Evolutionary conservation across 92 coral and sea anemone species (phyloP), one percentile per base, ranked within the genome.

Genomic region (Ricordea florida): DNA sequence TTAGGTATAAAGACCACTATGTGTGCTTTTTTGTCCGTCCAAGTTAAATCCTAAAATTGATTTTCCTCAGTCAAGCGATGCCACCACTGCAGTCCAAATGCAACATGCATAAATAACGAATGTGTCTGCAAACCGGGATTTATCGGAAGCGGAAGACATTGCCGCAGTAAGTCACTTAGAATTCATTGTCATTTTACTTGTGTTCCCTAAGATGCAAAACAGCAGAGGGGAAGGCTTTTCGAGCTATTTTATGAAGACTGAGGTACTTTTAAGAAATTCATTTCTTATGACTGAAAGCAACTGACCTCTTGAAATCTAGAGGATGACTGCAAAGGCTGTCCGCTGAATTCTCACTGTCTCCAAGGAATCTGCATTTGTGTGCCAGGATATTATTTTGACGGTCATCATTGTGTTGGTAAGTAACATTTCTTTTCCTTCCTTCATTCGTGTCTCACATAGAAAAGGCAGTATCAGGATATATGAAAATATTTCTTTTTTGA

Each of bases 81-180:
- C 36, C 90, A 85, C 33, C 83, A 57, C 1, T 94, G 98, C 43
- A 89, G 89, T 49, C 92, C 70, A 2, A 86, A 94, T 23, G 98
- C 98, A 31, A 77, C 91, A 20, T 94, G 98, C 66, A 72, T 92
- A n/a, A 87, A 73, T 56, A 83, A 65, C 50, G 83, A 88, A 53
- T 94, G 98, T 51, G 87, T 88, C 48, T 94, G 98, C 69, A 83
- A 82, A 27, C 87, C 89, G 13, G 98, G 98, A 8, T 94, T 85
- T 42, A 85, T 84, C 67, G 98, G 98, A 1, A 76, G 82, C 57
- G 98, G 98, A 0, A 62, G 66, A 17, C 66, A 64, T 6, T 94
- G 98, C 58, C 82, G 60, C 37, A 69, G 98, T 94, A 72, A 79
- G 96, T 74, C 8, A 6, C n/a, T n/a, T n/a, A n/a, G n/a, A n/a